phyloP scores from a whole-genome alignment of 2,888 invertebrate species.

The Spisula solida region DNA sequence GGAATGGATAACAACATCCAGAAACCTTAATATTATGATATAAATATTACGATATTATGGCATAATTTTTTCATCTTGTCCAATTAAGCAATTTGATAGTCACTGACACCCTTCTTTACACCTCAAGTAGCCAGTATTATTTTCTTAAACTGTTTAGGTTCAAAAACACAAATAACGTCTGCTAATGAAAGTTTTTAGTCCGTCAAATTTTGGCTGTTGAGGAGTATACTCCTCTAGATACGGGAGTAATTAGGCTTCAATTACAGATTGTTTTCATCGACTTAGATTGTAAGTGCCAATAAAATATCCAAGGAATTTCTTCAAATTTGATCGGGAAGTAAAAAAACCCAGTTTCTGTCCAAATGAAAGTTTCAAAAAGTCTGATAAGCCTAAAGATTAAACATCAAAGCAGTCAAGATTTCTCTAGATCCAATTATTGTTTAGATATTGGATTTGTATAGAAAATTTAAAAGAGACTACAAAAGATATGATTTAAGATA shows the following conservation, averaged over 20 bases:
- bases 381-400: conserved; percentile 16
- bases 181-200: neutral
- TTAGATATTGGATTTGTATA: neutral
- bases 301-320: conserved; percentile 31
- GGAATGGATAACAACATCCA: too few relatives aligned
- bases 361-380: neutral
- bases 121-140: neutral
- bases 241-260: conserved; percentile 25
- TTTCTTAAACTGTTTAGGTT: neutral
- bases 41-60: too few relatives aligned
- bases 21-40: too few relatives aligned
- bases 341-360: conserved; percentile 16
- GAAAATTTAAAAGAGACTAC: neutral
- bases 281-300: conserved; percentile 14
- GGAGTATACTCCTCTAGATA: neutral
- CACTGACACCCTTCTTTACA: too few relatives aligned
- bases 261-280: conserved; percentile 39
- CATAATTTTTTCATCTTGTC: too few relatives aligned
- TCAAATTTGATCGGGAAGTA: conserved; percentile 10
- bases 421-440: neutral
- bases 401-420: neutral
- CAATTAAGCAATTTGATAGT: too few relatives aligned
- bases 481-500: neutral
- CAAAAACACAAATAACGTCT: neutral
- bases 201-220: conserved; percentile 14